Base-by-base conservation (phyloP, 2,797 vertebrate genomes). In the Tangara arthus region DNA sequence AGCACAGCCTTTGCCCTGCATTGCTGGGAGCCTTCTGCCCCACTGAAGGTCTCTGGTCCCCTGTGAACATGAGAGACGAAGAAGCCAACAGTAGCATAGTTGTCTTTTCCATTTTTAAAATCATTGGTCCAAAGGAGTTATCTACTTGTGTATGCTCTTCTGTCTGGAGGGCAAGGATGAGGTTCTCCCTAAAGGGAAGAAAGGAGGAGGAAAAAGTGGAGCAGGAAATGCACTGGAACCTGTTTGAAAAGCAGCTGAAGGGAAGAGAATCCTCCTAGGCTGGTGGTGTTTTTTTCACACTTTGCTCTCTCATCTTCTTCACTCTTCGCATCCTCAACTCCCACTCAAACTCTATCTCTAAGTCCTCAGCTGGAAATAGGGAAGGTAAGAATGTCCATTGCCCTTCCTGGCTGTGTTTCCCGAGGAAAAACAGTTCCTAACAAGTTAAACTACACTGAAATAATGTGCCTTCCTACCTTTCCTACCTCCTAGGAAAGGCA, bases 1-100 rank as follows among this genome's bases (percentile, higher is more conserved):
- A 2, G 1, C 7, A 49, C 28, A 52, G 37, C 27, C 71, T 82
- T 46, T 75, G 8, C 37, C 28, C 28, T 60, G 37, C 1, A 6
- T 35, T 69, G 13, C 30, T 87, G 63, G 63, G 47, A 82, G 27
- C 41, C 15, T 19, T 52, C 22, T n/a, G n/a, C 21, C 57, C 21
- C n/a, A 9, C 15, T 14, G 42, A 69, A 8, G 42, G 10, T 53
- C 21, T 79, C 59, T 69, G 23, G 6, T 65, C n/a, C 70, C 10
- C 12, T 87, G 55, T 46, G 53, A 71, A 19, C 3, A 1, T 0
- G 0, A 35, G 7, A 47, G 16, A 50, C 0, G 1, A 60, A 75
- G 56, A 82, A 66, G 6, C 9, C 53, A 57, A 56, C 6, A 69
- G 52, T 30, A 91, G 3, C 30, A 11, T 2, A 42, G 15, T 4